Base-by-base conservation (phyloP, 2,888 invertebrate genomes). In the Diarsia rubi region DNA sequence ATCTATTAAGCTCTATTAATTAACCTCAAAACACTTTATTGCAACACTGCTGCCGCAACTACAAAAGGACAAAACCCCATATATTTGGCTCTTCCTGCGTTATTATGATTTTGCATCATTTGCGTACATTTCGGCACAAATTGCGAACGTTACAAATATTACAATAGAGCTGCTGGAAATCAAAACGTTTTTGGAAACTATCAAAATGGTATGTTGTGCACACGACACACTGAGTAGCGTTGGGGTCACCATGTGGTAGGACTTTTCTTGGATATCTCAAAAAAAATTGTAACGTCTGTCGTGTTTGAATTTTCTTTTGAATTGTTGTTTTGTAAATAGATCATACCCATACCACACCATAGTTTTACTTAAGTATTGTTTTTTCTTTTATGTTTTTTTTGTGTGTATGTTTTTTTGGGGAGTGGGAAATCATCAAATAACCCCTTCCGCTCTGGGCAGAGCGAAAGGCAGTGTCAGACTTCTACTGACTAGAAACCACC, bases 171-270 rank as follows among this genome's bases (percentile, higher is more conserved):
- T 57, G 63, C 68, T 80, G 70, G 75, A 81, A 82, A 82, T 81
- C 82, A 47, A 64, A 82, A 65, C 75, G 65, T 82, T 85, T 84
- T 84, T 73, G 83, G 83, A 57, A 75, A 82, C 62, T 72, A 71
- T 82, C 57, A 79, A 82, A 78, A 75, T 79, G 79, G 86, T 57
- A 45, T 73, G 65, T 85, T 83, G 77, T 83, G 83, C 83, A 85
- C 83, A 83, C 83, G 83, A 83, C 83, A 85, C 83, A 31, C 59
- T 37, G 68, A 45, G 57, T 9, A 16, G 19, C 9, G 4, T 19
- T 49, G 12, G 54, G n/a, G 42, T 65, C 60, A 65, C 85, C 69
- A 57, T 47, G 14, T 0, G 3, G 0, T 16, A 0, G 14, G 52
- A 1, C 9, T 65, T 80, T 75, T 72, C 27, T n/a, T 16, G 54